phyloP scores from a whole-genome alignment of 2,797 vertebrate genomes.

The Fistularia commersonii region DNA sequence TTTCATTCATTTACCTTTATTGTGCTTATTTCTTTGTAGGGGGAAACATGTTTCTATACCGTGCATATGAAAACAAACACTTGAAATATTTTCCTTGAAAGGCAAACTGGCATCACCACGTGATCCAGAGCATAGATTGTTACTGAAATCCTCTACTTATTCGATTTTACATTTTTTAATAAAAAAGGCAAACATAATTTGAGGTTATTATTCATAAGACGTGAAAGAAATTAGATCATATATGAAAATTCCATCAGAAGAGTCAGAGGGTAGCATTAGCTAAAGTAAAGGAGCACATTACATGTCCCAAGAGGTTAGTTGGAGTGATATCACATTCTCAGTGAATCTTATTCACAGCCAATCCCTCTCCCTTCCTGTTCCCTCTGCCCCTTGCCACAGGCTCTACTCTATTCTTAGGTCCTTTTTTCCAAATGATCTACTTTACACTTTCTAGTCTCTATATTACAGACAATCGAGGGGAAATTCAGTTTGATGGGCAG shows the following conservation, averaged over 20 bases:
- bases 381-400: slow-evolving; percentile 56
- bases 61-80: too few species aligned
- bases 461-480: slow-evolving; percentile 44
- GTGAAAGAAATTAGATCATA: slow-evolving; percentile 30
- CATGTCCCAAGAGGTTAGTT: slow-evolving; percentile 50
- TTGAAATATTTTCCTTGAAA: too few species aligned
- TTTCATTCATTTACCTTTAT: too few species aligned
- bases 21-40: too few species aligned
- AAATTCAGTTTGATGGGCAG: slow-evolving; percentile 48
- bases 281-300: slow-evolving; percentile 48
- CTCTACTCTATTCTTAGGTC: slow-evolving; percentile 65
- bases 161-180: background rate
- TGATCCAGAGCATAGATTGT: too few species aligned
- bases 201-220: slow-evolving; percentile 6
- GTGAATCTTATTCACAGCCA: slow-evolving; percentile 57
- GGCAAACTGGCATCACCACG: too few species aligned
- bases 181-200: slow-evolving; percentile 2
- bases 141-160: too few species aligned
- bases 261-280: slow-evolving; percentile 45
- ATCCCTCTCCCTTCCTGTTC: slow-evolving; percentile 51
- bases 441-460: slow-evolving; percentile 43
- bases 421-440: slow-evolving; percentile 56
- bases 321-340: slow-evolving; percentile 14
- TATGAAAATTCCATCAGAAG: slow-evolving; percentile 11
- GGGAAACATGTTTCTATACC: too few species aligned